phyloP scores from a whole-genome alignment of 2,797 vertebrate species.

The Chaetodon trifasciatus region DNA sequence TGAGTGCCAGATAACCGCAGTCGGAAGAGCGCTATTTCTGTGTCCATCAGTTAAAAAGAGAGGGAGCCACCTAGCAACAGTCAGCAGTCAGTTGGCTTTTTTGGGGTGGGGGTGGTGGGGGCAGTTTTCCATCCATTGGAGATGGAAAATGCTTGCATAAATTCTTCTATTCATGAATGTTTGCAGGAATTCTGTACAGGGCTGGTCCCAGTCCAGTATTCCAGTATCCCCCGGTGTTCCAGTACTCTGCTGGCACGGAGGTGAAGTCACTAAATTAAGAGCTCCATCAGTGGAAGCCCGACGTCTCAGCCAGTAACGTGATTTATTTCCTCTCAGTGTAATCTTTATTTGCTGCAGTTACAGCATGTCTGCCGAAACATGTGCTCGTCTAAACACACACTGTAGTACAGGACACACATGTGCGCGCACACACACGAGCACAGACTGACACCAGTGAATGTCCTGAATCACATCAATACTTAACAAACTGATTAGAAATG shows the following conservation, averaged over 20 bases:
- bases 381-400: constrained; percentile 16
- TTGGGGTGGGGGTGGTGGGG: neutral
- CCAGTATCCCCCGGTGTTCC: constrained; percentile 57
- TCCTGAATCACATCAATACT: neutral
- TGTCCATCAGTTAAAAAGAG: constrained; percentile 66
- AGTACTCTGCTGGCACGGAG: constrained; percentile 51
- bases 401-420: neutral
- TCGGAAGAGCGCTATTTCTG: constrained; percentile 75
- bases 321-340: constrained; percentile 50
- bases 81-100: constrained; percentile 31
- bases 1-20: constrained; percentile 59
- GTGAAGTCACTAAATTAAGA: constrained; percentile 60
- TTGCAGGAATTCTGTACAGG: constrained; percentile 58
- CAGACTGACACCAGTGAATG: neutral
- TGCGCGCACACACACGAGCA: neutral
- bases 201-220: constrained; percentile 64
- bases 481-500: neutral
- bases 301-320: constrained; percentile 50
- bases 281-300: constrained; percentile 54
- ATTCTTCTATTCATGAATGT: constrained; percentile 76
- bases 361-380: constrained; percentile 27
- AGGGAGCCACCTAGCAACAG: constrained; percentile 75
- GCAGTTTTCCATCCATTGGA: constrained; percentile 63
- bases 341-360: constrained; percentile 38
- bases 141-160: constrained; percentile 69